These are phyloP conservation scores for Macrochelys suwanniensis DNA, from an alignment of 2,797 vertebrate species.

Conservation along the genomic window DNA sequence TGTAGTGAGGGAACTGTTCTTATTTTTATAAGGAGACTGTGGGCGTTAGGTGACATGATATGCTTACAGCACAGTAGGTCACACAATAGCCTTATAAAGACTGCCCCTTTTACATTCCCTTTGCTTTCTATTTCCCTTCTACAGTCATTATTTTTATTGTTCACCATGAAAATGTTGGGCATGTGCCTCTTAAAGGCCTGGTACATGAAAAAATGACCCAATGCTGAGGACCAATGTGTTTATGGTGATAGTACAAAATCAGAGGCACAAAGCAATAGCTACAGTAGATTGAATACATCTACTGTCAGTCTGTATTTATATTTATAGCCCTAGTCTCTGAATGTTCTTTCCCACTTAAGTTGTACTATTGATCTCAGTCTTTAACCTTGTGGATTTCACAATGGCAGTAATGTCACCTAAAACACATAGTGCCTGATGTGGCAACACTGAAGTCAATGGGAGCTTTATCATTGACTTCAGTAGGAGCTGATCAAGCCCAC, in stretches of 20 bases:
- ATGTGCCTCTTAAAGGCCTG: background rate
- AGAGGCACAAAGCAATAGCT: background rate
- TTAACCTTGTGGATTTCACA: accelerated
- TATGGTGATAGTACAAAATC: background rate
- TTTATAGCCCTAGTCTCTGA: accelerated
- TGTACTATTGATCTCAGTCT: background rate
- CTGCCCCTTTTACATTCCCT: background rate
- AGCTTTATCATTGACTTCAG: accelerated
- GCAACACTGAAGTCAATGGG: accelerated
- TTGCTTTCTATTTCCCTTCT: background rate
- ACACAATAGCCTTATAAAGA: background rate
- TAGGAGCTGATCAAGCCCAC: background rate
- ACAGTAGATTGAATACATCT: background rate
- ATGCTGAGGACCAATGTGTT: background rate
- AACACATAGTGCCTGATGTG: accelerated
- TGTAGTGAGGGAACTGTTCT: accelerated
- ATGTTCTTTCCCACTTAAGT: background rate
- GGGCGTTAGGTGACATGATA: background rate
- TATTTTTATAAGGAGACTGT: background rate
- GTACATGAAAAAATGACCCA: accelerated
- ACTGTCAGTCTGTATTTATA: accelerated
- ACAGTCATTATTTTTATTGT: background rate
- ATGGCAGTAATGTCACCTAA: accelerated
- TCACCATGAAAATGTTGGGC: background rate
- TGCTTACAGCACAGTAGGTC: background rate